These are phyloP conservation scores for Brachirus orientalis DNA, from an alignment of 2,113 vertebrate genomes.

Conservation along the genomic window DNA sequence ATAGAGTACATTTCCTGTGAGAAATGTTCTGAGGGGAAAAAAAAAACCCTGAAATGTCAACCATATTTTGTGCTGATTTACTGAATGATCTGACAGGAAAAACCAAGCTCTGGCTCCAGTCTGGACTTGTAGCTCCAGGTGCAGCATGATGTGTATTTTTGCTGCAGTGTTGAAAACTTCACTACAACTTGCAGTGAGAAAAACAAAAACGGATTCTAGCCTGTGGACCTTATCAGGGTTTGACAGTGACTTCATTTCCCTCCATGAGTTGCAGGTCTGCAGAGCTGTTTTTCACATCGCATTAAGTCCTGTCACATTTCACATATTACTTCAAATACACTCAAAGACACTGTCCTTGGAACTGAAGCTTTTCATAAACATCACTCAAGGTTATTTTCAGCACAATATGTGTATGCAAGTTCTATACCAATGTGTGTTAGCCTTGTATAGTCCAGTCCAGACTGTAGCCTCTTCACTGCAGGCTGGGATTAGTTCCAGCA, in stretches of 20 bases:
- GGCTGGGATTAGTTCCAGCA: slow-evolving; percentile 5
- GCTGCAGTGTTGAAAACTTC: background rate
- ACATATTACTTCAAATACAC: slow-evolving; percentile 5
- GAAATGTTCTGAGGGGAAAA: slow-evolving; percentile 27
- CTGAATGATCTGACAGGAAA: slow-evolving; percentile 22
- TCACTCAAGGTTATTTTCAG: slow-evolving; percentile 2
- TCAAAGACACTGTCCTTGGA: slow-evolving; percentile 6
- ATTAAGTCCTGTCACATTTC: slow-evolving; percentile 10
- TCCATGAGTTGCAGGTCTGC: no score
- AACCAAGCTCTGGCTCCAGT: slow-evolving; percentile 13
- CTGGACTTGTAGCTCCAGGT: background rate
- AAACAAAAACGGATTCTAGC: background rate
- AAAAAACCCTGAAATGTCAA: slow-evolving; percentile 39
- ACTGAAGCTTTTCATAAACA: background rate
- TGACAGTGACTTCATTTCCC: no score
- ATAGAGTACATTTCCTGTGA: background rate
- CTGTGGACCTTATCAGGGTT: no score
- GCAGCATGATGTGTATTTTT: slow-evolving; percentile 7
- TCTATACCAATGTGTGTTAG: background rate
- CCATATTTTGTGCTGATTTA: background rate
- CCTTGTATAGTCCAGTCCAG: background rate
- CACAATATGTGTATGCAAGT: background rate
- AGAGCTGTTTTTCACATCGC: no score
- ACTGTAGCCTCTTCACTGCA: slow-evolving; percentile 1
- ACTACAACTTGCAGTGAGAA: no score